phyloP scores from a whole-genome alignment of 2,888 invertebrate genomes.

The Allophyes oxyacanthae region DNA sequence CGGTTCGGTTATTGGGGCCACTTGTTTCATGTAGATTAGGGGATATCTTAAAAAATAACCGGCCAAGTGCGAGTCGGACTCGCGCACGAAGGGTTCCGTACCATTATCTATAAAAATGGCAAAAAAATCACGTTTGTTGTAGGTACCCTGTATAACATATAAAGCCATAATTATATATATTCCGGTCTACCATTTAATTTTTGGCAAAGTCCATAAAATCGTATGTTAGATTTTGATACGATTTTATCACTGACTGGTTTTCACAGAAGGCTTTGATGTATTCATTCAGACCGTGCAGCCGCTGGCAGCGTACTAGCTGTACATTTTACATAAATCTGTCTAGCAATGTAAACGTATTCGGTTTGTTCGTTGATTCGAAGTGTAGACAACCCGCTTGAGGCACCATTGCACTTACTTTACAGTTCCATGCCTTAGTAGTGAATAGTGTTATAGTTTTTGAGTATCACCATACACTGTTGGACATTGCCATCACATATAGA shows the following conservation, averaged over 20 bases:
- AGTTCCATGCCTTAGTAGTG: not conserved
- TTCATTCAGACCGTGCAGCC: slow-evolving; percentile 46
- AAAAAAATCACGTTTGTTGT: too few species aligned
- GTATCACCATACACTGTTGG: not conserved
- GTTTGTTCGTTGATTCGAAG: slow-evolving; percentile 13
- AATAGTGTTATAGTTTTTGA: slow-evolving; percentile 4
- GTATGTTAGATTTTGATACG: not conserved
- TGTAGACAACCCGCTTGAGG: slow-evolving; percentile 32
- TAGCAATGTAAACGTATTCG: slow-evolving; percentile 16
- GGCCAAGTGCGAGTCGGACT: too few species aligned
- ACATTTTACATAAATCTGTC: slow-evolving; percentile 41
- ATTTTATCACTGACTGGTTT: too few species aligned
- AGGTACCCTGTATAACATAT: too few species aligned
- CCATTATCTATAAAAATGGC: too few species aligned
- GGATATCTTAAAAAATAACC: too few species aligned
- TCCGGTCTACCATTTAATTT: too few species aligned
- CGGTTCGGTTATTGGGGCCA: slow-evolving; percentile 30
- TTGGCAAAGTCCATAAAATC: too few species aligned
- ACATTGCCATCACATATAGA: not conserved
- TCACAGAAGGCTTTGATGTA: slow-evolving; percentile 32
- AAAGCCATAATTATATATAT: too few species aligned
- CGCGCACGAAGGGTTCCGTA: too few species aligned
- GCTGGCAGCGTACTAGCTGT: slow-evolving; percentile 22
- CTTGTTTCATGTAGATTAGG: slow-evolving; percentile 22
- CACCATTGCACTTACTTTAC: slow-evolving; percentile 4